Evolutionary conservation across 2,888 invertebrate species (phyloP), one percentile per base, ranked within the genome.

Genomic region (Scaptomyza tumidula): DNA sequence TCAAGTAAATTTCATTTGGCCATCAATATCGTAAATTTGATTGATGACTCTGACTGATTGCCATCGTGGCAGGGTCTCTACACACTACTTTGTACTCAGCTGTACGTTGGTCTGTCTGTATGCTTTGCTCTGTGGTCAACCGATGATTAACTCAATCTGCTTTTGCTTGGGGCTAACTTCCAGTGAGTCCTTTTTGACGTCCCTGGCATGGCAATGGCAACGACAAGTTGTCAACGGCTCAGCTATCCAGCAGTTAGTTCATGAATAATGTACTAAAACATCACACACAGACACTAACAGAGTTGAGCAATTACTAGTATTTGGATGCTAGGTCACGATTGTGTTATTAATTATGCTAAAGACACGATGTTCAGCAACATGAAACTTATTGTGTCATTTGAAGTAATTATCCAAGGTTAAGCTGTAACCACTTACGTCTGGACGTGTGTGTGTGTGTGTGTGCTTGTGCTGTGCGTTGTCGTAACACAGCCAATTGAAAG

Each of bases 101-200:
- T 44, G 39, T 24, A 24, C 24, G 24, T 24, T 5, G 24, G 24
- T 24, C 58, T 58, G 54, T 24, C 39, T 39, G 39, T 46, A 37
- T 19, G 35, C 27, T 35, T 41, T 58, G 59, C 24, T 50, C 57
- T 64, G 71, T 46, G 80, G 84, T 78, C 78, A 67, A 61, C 65
- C 65, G 54, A 78, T 84, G 80, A 80, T 80, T 80, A 78, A 83
- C 80, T 72, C 84, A 84, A 83, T 77, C 84, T 80, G 80, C 62
- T 62, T 52, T 62, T 49, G 65, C 68, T 56, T 35, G 46, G 4
- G 55, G 62, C 83, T 70, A 77, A 76, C 77, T 65, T 57, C 58
- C 66, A 74, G 62, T 67, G 31, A 62, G 46, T 49, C 48, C 45
- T 52, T 63, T 56, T 65, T 49, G 62, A 48, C 59, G 55, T 41